These are phyloP conservation scores for Pseudomyrmex pallidus DNA, from an alignment of 1,140 invertebrate species.

Conservation along the genomic window DNA sequence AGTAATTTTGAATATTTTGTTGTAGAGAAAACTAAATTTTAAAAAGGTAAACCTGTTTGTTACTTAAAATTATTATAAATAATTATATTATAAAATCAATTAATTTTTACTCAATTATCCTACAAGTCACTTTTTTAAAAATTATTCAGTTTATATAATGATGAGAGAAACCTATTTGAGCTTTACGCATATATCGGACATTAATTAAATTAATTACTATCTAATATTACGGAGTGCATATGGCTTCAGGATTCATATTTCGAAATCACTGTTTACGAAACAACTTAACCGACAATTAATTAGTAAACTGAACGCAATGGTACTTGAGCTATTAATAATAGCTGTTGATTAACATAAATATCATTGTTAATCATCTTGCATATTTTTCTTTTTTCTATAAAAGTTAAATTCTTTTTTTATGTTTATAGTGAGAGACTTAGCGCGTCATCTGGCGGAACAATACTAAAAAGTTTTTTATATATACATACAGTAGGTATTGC, in stretches of 20 bases:
- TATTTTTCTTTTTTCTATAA: neutral
- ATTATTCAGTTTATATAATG: slow-evolving; percentile 17
- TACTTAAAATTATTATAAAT: neutral
- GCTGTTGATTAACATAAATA: slow-evolving; percentile 31
- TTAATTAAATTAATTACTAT: slow-evolving; percentile 57
- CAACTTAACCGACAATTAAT: slow-evolving; percentile 29
- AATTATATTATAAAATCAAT: slow-evolving; percentile 3
- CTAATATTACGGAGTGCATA: slow-evolving; percentile 36
- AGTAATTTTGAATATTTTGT: neutral
- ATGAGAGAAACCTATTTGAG: slow-evolving; percentile 22
- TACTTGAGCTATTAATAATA: slow-evolving; percentile 37
- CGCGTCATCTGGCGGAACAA: slow-evolving; percentile 26
- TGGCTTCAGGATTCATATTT: slow-evolving; percentile 47
- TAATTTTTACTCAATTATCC: slow-evolving; percentile 1
- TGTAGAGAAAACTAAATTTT: neutral
- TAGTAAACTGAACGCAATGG: slow-evolving; percentile 21
- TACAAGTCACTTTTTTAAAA: slow-evolving; percentile 5
- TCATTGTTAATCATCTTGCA: neutral
- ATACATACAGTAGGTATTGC: no score
- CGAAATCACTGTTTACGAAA: slow-evolving; percentile 44
- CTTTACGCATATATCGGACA: neutral
- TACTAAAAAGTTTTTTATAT: neutral
- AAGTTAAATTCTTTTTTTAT: neutral
- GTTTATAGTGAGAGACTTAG: neutral
- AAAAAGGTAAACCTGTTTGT: neutral